A percentile compares a stretch with the other conserved stretches of the same genome.
Conservation (phyloP, 2,797 vertebrate species). For the Caiman crocodilus region DNA sequence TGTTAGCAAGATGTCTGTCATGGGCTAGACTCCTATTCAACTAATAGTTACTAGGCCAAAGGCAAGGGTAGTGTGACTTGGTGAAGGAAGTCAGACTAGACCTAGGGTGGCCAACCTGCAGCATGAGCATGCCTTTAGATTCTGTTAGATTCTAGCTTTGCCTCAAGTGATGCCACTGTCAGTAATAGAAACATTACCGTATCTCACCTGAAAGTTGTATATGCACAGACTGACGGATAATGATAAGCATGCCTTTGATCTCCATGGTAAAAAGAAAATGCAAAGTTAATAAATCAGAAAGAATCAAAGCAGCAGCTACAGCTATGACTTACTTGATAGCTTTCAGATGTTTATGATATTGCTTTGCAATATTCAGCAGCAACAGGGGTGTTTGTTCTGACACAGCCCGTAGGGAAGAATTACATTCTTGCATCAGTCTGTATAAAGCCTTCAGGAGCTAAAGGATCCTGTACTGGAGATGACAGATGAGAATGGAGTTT, state of each 20-base stretch:
- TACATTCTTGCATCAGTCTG: background rate
- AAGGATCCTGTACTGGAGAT: background rate
- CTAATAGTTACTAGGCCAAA: too few species aligned
- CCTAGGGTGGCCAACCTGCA: background rate
- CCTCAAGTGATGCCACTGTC: background rate
- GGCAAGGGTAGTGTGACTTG: too few species aligned
- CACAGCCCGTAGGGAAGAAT: background rate
- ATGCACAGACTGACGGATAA: background rate
- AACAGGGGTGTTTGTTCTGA: background rate
- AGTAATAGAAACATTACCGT: background rate
- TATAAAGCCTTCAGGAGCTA: background rate
- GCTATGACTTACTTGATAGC: background rate
- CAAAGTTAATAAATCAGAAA: background rate
- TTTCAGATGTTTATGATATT: background rate
- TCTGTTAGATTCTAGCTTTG: background rate
- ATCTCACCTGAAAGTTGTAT: background rate
- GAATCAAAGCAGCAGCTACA: background rate
- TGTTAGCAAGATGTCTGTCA: background rate
- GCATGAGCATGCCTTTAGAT: background rate
- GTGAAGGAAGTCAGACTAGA: too few species aligned
- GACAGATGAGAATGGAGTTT: background rate
- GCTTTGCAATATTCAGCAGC: background rate
- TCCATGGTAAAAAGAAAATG: background rate
- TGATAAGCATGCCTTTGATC: background rate
- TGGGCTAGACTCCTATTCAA: background rate